These are phyloP conservation scores for Heliconius hewitsoni DNA, from an alignment of 1,140 invertebrate species.

Conservation along the genomic window DNA sequence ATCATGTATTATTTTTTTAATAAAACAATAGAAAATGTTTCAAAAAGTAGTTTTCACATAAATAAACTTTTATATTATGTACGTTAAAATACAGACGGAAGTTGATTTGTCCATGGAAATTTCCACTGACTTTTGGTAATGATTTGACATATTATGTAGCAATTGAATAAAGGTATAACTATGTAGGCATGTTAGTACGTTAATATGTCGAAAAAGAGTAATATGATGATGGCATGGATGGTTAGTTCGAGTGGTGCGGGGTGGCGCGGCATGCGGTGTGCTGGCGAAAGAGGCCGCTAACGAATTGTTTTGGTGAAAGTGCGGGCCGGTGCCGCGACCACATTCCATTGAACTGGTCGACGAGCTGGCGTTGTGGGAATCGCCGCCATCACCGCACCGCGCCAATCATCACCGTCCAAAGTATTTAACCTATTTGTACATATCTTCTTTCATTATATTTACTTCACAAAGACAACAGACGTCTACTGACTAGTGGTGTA, in stretches of 20 bases:
- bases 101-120: background rate
- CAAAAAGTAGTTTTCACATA: background rate
- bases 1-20: too few relatives aligned
- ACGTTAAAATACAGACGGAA: background rate
- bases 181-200: background rate
- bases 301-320: constrained; percentile 82
- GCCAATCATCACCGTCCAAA: constrained; percentile 28
- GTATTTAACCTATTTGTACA: background rate
- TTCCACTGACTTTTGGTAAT: background rate
- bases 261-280: constrained; percentile 56
- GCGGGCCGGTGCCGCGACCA: constrained; percentile 77
- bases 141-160: background rate
- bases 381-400: constrained; percentile 64
- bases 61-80: background rate
- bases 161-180: too few relatives aligned
- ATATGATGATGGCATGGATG: constrained; percentile 61
- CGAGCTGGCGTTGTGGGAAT: constrained; percentile 76
- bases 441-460: too few relatives aligned
- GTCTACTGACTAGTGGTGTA: background rate
- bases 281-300: constrained; percentile 77
- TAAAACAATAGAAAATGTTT: background rate
- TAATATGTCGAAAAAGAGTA: constrained; percentile 23
- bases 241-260: constrained; percentile 44
- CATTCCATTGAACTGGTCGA: constrained; percentile 80
- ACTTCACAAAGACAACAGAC: background rate